phyloP scores from a whole-genome alignment of 2,113 vertebrate species.

The Petroica traversi region DNA sequence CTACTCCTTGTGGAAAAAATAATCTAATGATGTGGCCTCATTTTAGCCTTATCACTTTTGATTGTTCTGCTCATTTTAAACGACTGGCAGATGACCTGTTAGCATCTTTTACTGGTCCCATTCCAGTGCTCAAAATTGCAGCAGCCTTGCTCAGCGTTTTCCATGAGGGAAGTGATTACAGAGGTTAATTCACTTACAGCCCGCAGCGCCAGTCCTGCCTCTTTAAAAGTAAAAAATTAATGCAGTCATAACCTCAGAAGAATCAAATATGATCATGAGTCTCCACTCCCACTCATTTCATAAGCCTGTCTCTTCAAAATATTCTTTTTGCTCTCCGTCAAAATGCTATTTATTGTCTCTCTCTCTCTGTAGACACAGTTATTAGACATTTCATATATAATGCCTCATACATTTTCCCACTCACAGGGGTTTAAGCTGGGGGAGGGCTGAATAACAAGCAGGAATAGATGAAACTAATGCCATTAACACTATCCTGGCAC shows the following conservation, averaged over 20 bases:
- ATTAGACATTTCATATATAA: constrained; percentile 38
- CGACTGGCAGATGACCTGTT: neutral
- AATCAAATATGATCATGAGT: constrained; percentile 9
- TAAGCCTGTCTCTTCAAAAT: constrained; percentile 47
- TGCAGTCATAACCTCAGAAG: constrained; percentile 9
- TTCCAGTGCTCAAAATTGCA: neutral
- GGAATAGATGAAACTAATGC: constrained; percentile 25
- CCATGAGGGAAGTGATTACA: neutral
- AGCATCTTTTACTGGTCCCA: neutral
- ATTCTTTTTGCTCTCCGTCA: constrained; percentile 46
- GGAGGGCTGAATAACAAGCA: neutral
- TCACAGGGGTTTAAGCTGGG: constrained; percentile 22
- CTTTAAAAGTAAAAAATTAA: constrained; percentile 42
- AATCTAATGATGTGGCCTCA: neutral
- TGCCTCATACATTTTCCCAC: constrained; percentile 35
- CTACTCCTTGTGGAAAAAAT: neutral
- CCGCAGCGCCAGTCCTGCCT: neutral
- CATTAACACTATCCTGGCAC: neutral
- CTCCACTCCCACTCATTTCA: constrained; percentile 39
- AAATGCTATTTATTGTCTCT: constrained; percentile 58
- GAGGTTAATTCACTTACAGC: constrained; percentile 1
- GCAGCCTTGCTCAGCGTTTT: constrained; percentile 25
- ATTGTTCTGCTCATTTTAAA: constrained; percentile 3
- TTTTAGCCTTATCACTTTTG: neutral
- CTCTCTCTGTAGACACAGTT: constrained; percentile 33